Percentiles rank a stretch among this genome's conserved stretches.
These are phyloP conservation scores for Circaetus cinerascens DNA, from an alignment of 2,113 vertebrate species.

Conservation along the genomic window DNA sequence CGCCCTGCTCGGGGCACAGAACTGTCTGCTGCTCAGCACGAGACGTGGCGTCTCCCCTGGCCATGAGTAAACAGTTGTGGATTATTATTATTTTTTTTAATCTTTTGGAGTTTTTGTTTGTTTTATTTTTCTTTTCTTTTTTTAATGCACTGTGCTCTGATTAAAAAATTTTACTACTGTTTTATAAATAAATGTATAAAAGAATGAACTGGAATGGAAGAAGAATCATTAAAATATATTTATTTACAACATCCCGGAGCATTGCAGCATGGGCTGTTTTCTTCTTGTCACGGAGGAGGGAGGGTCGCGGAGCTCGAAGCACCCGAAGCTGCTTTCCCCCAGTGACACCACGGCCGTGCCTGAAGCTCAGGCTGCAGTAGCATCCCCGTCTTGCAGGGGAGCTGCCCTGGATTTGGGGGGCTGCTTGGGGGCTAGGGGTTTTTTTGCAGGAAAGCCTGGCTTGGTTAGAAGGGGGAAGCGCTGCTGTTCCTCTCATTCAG, in stretches of 20 bases:
- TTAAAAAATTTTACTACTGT: constrained; percentile 73
- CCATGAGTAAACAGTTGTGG: constrained; percentile 14
- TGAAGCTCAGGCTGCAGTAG: not conserved
- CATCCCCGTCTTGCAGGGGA: rapidly evolving
- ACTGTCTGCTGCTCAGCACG: not conserved
- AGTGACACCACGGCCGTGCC: rapidly evolving
- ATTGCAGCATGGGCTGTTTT: not conserved
- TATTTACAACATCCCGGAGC: constrained; percentile 51
- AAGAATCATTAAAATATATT: constrained; percentile 73
- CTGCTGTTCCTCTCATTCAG: not conserved
- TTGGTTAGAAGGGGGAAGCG: rapidly evolving
- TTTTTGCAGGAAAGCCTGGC: not conserved
- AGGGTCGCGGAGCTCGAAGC: too few species aligned
- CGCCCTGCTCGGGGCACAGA: not conserved
- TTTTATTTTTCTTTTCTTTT: constrained; percentile 25
- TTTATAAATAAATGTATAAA: constrained; percentile 74
- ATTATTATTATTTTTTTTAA: not conserved
- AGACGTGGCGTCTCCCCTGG: not conserved
- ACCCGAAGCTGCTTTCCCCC: not conserved
- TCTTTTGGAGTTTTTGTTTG: constrained; percentile 4
- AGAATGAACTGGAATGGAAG: constrained; percentile 70
- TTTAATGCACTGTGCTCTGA: constrained; percentile 66
- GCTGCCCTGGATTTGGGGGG: not conserved
- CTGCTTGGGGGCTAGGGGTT: not conserved
- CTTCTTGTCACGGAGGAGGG: not conserved